Base-by-base conservation (phyloP, 2,113 vertebrate genomes). In the Cephalophus harveyi region DNA sequence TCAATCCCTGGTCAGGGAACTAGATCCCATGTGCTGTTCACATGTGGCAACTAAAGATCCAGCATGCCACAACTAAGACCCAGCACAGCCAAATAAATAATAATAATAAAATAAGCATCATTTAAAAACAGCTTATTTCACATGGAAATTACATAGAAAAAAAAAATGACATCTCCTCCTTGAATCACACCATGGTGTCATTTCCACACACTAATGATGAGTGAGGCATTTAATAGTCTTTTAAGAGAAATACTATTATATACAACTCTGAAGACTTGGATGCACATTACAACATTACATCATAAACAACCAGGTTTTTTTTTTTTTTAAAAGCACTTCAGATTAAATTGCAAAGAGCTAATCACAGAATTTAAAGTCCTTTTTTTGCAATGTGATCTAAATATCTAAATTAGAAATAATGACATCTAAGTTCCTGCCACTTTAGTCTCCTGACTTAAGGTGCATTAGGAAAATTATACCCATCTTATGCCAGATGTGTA, bases 121-220 rank as follows among this genome's bases (percentile, higher is more conserved):
- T 52, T 94, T 88, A 82, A 88, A 97, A 90, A 87, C 6, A 25
- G 50, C 33, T 79, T 84, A 95, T 33, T 87, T 93, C 52, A 84
- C 52, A 48, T 52, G 71, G 76, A 88, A 87, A 93, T 91, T 46
- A 86, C 52, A 87, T 1, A 64, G 54, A 60, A 76, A 83, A 14
- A 55, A 59, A 57, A 67, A 86, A 43, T 87, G 33, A 94, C 28
- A 81, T 3, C 10, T 85, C 59, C 52, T 59, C 25, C 30, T 60
- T 52, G 54, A 94, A 71, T 43, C 48, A 94, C 48, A 86, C n/a
- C 82, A 27, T 16, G 64, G 28, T 67, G 43, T 82, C 23, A 55
- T 46, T 89, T 89, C 59, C 48, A 97, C 30, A 93, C 7, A 50
- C 33, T 57, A 71, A 85, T 52, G 13, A 9, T 71, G 62, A 93